phyloP scores from a whole-genome alignment of 2,797 vertebrate genomes.

The Danio kyathit region DNA sequence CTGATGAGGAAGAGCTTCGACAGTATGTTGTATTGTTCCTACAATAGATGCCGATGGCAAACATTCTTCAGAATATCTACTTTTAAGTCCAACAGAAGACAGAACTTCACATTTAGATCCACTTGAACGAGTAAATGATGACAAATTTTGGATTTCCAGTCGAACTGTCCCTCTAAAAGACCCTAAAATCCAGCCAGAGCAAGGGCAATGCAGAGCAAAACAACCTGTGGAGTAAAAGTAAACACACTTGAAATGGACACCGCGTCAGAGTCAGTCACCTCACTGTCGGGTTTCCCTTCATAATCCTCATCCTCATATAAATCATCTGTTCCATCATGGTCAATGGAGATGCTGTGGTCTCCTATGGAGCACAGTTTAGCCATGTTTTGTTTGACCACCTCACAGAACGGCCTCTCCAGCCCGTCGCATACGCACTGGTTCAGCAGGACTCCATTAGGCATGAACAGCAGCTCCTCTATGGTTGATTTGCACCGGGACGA shows the following conservation, averaged over 20 bases:
- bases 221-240: constrained; percentile 36
- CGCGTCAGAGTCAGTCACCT: constrained; percentile 54
- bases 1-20: too few relatives aligned
- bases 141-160: too few relatives aligned
- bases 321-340: constrained; percentile 73
- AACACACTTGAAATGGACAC: constrained; percentile 57
- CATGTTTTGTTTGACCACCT: constrained; percentile 87
- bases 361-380: constrained; percentile 78
- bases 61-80: too few relatives aligned
- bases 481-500: constrained; percentile 77
- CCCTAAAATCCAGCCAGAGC: neutral
- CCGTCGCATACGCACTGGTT: constrained; percentile 84
- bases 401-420: constrained; percentile 83
- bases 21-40: too few relatives aligned
- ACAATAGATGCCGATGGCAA: too few relatives aligned
- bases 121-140: too few relatives aligned
- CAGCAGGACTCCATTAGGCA: constrained; percentile 77
- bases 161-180: neutral
- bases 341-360: constrained; percentile 66
- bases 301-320: constrained; percentile 79
- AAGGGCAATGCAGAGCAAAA: constrained; percentile 26
- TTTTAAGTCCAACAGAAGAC: too few relatives aligned
- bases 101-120: too few relatives aligned
- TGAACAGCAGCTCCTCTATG: constrained; percentile 81
- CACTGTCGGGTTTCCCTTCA: constrained; percentile 67